Percentiles rank a stretch among this genome's conserved stretches.
phyloP scores from a whole-genome alignment of 37 sponge, comb jelly and placozoan species.

The Mnemiopsis leidyi region DNA sequence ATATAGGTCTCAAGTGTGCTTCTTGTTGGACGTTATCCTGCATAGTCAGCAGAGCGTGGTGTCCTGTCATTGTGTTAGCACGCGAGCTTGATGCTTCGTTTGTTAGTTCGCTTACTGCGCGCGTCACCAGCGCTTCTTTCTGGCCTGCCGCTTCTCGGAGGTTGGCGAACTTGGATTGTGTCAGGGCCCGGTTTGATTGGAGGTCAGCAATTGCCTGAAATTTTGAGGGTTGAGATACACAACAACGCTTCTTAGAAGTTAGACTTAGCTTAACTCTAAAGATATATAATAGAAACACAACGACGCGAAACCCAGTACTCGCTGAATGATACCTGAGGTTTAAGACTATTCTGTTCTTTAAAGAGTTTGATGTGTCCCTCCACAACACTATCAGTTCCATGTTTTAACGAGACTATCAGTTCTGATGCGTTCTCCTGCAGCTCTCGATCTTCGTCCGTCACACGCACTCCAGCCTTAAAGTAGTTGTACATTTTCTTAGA shows the following conservation, averaged over 20 bases:
- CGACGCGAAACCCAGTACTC: no score
- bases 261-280: no score
- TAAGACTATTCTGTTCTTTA: background rate
- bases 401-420: background rate
- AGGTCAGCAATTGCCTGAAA: background rate
- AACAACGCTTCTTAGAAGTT: no score
- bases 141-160: background rate
- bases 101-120: background rate
- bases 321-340: background rate
- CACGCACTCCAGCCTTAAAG: background rate
- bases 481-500: no score
- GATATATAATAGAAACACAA: no score
- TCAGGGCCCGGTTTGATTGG: background rate
- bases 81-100: background rate
- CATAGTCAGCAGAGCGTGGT: background rate
- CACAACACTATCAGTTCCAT: background rate
- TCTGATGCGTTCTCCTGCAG: background rate
- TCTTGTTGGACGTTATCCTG: background rate
- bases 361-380: background rate
- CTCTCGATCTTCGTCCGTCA: background rate
- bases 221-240: background rate
- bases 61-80: background rate
- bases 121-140: background rate
- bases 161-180: background rate
- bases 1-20: background rate